phyloP scores from a whole-genome alignment of 2,797 vertebrate genomes.

The Cetoscarus ocellatus region DNA sequence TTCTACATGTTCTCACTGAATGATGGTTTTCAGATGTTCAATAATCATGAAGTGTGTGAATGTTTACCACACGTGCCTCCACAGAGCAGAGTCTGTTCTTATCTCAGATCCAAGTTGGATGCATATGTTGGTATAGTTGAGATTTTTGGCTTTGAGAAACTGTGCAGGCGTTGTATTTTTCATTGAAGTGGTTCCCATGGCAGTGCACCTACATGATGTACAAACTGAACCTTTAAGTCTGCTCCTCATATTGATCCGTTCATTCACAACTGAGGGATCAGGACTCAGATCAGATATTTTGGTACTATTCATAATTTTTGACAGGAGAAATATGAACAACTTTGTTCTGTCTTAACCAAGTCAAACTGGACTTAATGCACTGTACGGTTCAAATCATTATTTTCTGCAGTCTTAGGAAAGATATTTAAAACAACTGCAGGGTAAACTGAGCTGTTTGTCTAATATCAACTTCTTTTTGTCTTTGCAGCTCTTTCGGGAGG shows the following conservation, averaged over 20 bases:
- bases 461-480: conserved; percentile 31
- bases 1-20: no score
- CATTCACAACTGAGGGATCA: background rate
- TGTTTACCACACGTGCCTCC: background rate
- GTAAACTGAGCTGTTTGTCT: background rate
- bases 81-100: background rate
- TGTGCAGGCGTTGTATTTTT: background rate
- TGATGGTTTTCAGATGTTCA: no score
- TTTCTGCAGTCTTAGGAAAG: no score
- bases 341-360: no score
- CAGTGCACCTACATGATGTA: background rate
- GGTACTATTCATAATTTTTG: no score
- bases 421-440: no score
- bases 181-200: background rate
- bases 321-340: no score
- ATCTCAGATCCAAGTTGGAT: background rate
- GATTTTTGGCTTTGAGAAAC: background rate
- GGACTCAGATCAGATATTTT: no score
- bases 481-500: conserved; percentile 92
- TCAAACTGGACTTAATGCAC: no score
- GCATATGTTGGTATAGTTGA: background rate
- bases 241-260: background rate
- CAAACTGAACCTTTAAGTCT: background rate
- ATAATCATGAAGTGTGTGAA: background rate
- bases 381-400: no score